These are phyloP conservation scores for Pipistrellus kuhlii DNA, from an alignment of 2,797 vertebrate species.

Conservation along the genomic window DNA sequence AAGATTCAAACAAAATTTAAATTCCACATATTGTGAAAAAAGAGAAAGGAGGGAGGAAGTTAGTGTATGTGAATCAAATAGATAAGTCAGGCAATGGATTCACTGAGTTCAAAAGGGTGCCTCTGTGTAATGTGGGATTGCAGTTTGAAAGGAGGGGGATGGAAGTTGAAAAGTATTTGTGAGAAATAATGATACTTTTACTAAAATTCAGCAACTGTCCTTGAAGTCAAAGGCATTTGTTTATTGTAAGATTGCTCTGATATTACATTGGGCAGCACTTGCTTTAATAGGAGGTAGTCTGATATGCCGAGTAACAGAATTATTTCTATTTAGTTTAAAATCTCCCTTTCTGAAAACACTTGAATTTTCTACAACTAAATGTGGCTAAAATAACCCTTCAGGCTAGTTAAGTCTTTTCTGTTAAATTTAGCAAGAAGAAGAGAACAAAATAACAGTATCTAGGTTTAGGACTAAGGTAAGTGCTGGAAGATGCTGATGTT, in stretches of 20 bases:
- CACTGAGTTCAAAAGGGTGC: not conserved
- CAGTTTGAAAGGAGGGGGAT: not conserved
- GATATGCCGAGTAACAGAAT: not conserved
- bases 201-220: not conserved
- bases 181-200: not conserved
- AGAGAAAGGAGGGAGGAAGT: not conserved
- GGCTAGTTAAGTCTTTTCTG: not conserved
- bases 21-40: not conserved
- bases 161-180: not conserved
- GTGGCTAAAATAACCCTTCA: not conserved
- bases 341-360: not conserved
- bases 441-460: not conserved
- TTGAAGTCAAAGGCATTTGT: not conserved
- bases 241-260: not conserved
- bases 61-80: not conserved
- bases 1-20: constrained; percentile 24
- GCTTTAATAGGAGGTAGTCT: constrained; percentile 3
- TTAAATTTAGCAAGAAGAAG: constrained; percentile 32
- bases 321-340: constrained; percentile 40
- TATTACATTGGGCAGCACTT: not conserved
- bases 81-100: not conserved
- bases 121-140: not conserved
- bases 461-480: not conserved
- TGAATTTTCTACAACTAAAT: not conserved
- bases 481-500: not conserved